Evolutionary conservation across 2,888 invertebrate genomes (phyloP).

Genomic region (Pseudococcus viburni): DNA sequence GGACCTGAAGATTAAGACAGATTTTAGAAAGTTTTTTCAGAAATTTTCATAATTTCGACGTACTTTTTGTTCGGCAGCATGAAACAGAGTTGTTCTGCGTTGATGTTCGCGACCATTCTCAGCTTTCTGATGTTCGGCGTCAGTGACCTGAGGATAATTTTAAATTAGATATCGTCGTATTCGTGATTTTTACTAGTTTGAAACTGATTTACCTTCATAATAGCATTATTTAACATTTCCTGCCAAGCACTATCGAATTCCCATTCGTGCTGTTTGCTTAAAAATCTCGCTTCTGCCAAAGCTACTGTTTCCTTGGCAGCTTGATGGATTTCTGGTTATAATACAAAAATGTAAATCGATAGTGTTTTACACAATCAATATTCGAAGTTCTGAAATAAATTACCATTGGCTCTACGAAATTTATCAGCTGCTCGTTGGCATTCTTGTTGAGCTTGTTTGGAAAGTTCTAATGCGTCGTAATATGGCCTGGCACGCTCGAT

Average conservation of each 20-base stretch:
- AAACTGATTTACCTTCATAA: slow-evolving; percentile 80
- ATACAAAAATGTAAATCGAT: not conserved
- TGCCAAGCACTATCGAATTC: slow-evolving; percentile 98
- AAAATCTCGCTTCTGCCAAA: slow-evolving; percentile 86
- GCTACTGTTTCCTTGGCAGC: slow-evolving; percentile 95
- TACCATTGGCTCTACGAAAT: slow-evolving; percentile 91
- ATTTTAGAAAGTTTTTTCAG: not conserved
- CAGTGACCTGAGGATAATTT: slow-evolving; percentile 81
- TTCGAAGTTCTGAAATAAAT: slow-evolving; percentile 67
- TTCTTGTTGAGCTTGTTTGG: slow-evolving; percentile 82
- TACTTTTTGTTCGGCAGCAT: slow-evolving; percentile 85
- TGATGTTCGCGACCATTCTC: slow-evolving; percentile 91
- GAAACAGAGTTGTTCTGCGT: slow-evolving; percentile 83
- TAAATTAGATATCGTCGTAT: slow-evolving; percentile 21
- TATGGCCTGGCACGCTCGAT: slow-evolving; percentile 92
- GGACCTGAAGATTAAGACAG: slow-evolving; percentile 74
- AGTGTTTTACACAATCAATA: not conserved
- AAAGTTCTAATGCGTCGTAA: slow-evolving; percentile 86
- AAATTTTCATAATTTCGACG: slow-evolving; percentile 51
- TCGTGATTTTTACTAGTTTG: slow-evolving; percentile 67
- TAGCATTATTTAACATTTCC: slow-evolving; percentile 96
- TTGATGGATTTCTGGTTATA: slow-evolving; percentile 84
- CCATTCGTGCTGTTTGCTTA: slow-evolving; percentile 83
- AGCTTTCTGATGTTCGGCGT: slow-evolving; percentile 91
- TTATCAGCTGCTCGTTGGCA: slow-evolving; percentile 92